These are phyloP conservation scores for Tinea trinotella DNA, from an alignment of 2,888 invertebrate genomes.

Conservation along the genomic window DNA sequence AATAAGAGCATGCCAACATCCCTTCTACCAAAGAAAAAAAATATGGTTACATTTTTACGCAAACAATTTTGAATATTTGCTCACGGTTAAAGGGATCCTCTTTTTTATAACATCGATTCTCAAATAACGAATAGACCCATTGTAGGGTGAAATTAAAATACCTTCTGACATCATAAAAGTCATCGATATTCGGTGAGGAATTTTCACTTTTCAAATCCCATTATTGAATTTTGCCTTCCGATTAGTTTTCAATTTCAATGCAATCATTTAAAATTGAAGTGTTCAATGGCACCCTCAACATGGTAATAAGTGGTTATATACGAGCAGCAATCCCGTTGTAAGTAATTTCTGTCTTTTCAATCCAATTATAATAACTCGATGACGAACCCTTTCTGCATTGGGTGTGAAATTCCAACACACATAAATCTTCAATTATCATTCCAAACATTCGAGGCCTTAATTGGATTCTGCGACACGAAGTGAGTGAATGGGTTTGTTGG, in stretches of 20 bases:
- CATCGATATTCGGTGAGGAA: slow-evolving; percentile 4
- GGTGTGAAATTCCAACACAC: slow-evolving; percentile 38
- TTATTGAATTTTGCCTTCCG: slow-evolving; percentile 18
- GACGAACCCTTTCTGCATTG: slow-evolving; percentile 28
- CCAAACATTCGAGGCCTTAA: slow-evolving; percentile 44
- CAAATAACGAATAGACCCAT: slow-evolving; percentile 9
- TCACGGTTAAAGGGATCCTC: slow-evolving; percentile 10
- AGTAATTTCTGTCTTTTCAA: slow-evolving; percentile 18
- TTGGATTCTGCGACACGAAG: slow-evolving; percentile 49
- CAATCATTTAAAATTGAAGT: slow-evolving; percentile 17
- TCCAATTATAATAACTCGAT: slow-evolving; percentile 19
- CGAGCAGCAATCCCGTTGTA: slow-evolving; percentile 12
- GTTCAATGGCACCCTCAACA: not conserved
- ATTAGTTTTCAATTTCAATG: slow-evolving; percentile 18
- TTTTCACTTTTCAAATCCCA: not conserved
- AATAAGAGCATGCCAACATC: not conserved
- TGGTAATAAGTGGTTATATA: slow-evolving; percentile 15
- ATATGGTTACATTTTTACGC: not conserved
- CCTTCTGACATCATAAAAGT: slow-evolving; percentile 13
- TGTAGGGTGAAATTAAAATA: slow-evolving; percentile 16
- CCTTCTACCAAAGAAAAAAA: slow-evolving; percentile 7
- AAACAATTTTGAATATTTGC: slow-evolving; percentile 11
- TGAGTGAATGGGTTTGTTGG: slow-evolving; percentile 31
- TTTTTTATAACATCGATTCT: not conserved
- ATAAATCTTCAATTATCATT: slow-evolving; percentile 51